phyloP scores from a whole-genome alignment of 2,113 vertebrate genomes.

The Pelecanoides urinatrix region DNA sequence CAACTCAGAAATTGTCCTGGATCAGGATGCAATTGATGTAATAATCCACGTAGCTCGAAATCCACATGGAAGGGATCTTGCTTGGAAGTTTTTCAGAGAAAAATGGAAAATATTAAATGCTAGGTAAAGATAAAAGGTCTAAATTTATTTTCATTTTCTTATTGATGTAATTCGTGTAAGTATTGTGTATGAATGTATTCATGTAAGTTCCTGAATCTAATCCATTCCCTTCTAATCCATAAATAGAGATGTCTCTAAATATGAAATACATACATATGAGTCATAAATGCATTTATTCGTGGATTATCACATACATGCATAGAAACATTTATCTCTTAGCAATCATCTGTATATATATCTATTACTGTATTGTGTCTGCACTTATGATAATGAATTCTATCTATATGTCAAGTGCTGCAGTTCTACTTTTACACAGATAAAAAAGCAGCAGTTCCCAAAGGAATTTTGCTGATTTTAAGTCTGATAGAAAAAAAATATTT shows the following conservation, averaged over 20 bases:
- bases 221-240: not conserved
- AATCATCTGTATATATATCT: not conserved
- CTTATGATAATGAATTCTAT: not conserved
- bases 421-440: not conserved
- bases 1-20: slow-evolving; percentile 92
- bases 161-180: not conserved
- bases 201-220: not conserved
- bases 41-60: slow-evolving; percentile 95
- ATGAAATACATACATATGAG: not conserved
- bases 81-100: slow-evolving; percentile 95
- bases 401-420: not conserved
- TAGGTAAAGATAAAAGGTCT: slow-evolving; percentile 76
- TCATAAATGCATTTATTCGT: slow-evolving; percentile 9
- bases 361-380: not conserved
- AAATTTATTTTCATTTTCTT: not conserved
- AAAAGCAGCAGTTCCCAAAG: not conserved
- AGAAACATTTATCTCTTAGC: not conserved
- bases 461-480: not conserved
- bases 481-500: not conserved
- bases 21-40: slow-evolving; percentile 96
- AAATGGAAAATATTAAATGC: slow-evolving; percentile 95
- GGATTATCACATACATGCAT: not conserved
- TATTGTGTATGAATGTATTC: not conserved
- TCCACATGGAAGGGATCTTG: slow-evolving; percentile 92
- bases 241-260: not conserved